Evolutionary conservation across 30 jellyfish, hydroid and myxozoan species (phyloP).

Genomic region (Aurelia sp.): DNA sequence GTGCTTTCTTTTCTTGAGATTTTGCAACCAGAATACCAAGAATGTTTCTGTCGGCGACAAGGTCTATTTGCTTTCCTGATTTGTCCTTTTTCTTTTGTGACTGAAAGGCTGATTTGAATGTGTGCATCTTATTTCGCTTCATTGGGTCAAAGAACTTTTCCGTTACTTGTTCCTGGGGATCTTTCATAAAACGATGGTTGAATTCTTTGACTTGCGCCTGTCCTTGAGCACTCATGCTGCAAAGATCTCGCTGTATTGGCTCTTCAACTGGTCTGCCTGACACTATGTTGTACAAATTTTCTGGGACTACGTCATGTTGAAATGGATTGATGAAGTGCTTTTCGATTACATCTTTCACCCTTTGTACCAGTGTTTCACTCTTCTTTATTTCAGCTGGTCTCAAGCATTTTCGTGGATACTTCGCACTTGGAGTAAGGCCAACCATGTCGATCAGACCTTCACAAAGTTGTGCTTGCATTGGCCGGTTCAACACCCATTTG

Average conservation of each 20-base stretch:
- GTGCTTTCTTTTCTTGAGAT: no score
- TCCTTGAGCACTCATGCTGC: conserved; percentile 23
- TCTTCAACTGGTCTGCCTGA: conserved; percentile 41
- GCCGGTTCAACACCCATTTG: conserved; percentile 63
- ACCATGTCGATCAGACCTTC: conserved; percentile 40
- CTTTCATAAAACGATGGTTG: background rate
- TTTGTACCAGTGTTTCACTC: conserved; percentile 21
- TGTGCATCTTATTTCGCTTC: conserved; percentile 1
- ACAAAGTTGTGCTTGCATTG: conserved; percentile 24
- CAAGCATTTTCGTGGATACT: conserved; percentile 30
- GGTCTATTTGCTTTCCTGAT: conserved; percentile 15
- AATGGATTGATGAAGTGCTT: conserved; percentile 43
- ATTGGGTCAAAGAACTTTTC: conserved; percentile 37
- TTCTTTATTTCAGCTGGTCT: conserved; percentile 26
- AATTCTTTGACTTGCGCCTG: conserved; percentile 15
- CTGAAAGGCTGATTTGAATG: conserved; percentile 20
- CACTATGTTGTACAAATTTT: conserved; percentile 37
- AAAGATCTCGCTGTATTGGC: conserved; percentile 1
- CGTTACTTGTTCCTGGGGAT: background rate
- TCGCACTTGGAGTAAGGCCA: background rate
- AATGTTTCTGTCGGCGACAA: background rate
- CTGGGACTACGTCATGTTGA: background rate
- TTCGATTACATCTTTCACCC: background rate
- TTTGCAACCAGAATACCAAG: no score
- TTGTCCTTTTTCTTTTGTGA: background rate